These are phyloP conservation scores for Prenolepis imparis DNA, from an alignment of 2,888 invertebrate species.

Conservation along the genomic window DNA sequence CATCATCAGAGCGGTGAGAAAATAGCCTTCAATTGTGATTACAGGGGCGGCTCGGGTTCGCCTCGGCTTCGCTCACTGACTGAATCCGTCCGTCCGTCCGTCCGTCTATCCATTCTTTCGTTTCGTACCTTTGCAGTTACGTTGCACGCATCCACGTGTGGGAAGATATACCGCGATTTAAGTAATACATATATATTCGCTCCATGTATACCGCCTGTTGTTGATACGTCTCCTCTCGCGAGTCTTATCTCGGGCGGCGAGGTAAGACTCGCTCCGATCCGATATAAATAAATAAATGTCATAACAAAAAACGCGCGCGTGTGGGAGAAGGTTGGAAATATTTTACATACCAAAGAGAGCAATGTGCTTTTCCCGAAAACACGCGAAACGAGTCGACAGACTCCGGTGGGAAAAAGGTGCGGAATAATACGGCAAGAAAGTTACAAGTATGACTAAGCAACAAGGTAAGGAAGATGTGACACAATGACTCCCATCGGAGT, in stretches of 20 bases:
- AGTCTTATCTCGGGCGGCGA: conserved; percentile 20
- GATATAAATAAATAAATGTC: not conserved
- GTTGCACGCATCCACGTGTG: conserved; percentile 62
- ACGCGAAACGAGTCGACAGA: not conserved
- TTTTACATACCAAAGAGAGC: not conserved
- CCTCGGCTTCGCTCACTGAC: conserved; percentile 77
- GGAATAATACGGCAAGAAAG: conserved; percentile 72
- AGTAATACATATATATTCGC: conserved; percentile 65
- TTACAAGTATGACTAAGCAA: conserved; percentile 80
- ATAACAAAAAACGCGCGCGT: not conserved
- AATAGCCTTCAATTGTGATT: conserved; percentile 87
- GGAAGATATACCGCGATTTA: conserved; percentile 73
- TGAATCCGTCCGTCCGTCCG: conserved; percentile 72
- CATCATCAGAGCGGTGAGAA: conserved; percentile 86
- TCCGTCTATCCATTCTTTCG: conserved; percentile 61
- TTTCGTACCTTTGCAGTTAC: conserved; percentile 59
- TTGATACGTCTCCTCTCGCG: conserved; percentile 26
- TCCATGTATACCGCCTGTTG: conserved; percentile 27
- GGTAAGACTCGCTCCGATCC: not conserved
- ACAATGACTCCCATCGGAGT: conserved; percentile 84
- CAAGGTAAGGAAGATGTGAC: conserved; percentile 82
- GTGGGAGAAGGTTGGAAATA: not conserved
- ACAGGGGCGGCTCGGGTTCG: conserved; percentile 85
- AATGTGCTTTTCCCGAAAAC: not conserved
- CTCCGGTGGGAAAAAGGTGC: conserved; percentile 65